These are phyloP conservation scores for Pandemis heparana DNA, from an alignment of 2,888 invertebrate species.

Conservation along the genomic window DNA sequence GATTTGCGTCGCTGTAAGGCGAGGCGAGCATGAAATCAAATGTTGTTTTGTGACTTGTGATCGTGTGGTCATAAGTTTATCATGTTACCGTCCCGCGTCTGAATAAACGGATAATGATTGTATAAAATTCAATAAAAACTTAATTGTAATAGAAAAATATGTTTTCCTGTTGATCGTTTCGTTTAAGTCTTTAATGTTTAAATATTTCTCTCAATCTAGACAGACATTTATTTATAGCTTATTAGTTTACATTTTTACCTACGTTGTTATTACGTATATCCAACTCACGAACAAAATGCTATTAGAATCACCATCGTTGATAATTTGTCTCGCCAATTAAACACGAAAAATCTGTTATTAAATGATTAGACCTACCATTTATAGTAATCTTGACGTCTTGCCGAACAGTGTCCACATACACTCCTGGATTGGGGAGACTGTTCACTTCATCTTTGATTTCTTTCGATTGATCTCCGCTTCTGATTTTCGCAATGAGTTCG, in stretches of 20 bases:
- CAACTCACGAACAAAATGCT: too few species aligned
- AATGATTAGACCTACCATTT: conserved; percentile 66
- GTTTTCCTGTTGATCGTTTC: background rate
- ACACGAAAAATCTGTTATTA: background rate
- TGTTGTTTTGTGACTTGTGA: too few species aligned
- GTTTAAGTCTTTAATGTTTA: background rate
- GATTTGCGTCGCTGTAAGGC: background rate
- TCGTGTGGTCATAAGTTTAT: conserved; percentile 21
- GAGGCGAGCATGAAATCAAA: too few species aligned
- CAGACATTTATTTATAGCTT: background rate
- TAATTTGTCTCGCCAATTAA: background rate
- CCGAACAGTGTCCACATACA: conserved; percentile 87
- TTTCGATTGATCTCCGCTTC: conserved; percentile 49
- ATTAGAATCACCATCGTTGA: background rate
- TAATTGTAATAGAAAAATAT: background rate
- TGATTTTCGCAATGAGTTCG: conserved; percentile 59
- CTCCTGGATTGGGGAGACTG: conserved; percentile 83
- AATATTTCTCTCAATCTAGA: background rate
- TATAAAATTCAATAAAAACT: background rate
- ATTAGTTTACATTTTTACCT: too few species aligned
- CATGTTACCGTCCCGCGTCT: conserved; percentile 12
- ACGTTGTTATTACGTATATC: background rate
- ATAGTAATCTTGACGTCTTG: conserved; percentile 89
- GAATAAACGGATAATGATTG: conserved; percentile 7
- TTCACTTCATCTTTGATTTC: conserved; percentile 59